Percentiles rank a stretch among this genome's conserved stretches.
Evolutionary conservation across 2,888 invertebrate species (phyloP).

Genomic region (Agriopis leucophaearia): DNA sequence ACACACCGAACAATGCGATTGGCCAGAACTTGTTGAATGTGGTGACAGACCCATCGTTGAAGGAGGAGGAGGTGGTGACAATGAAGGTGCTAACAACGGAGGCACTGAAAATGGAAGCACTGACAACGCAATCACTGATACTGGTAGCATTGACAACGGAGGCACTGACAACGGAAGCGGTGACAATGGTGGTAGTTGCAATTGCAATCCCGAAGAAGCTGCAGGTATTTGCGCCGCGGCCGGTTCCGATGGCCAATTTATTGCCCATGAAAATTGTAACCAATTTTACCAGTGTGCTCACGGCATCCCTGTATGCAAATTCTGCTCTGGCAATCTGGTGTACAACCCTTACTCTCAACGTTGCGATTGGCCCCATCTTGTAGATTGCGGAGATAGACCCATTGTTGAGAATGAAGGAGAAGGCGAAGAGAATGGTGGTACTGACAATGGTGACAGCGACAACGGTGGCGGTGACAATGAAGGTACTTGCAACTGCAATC

Average conservation of each 20-base stretch:
- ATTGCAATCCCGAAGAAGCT: conserved; percentile 51
- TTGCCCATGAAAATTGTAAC: conserved; percentile 60
- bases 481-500: conserved; percentile 37
- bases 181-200: conserved; percentile 34
- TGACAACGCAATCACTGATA: conserved; percentile 11
- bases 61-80: conserved; percentile 22
- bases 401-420: conserved; percentile 32
- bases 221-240: conserved; percentile 51
- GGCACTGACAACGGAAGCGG: conserved; percentile 15
- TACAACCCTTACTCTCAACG: conserved; percentile 52
- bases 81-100: conserved; percentile 12
- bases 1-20: conserved; percentile 52
- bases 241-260: conserved; percentile 54
- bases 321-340: conserved; percentile 52
- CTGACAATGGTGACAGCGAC: conserved; percentile 7
- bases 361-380: conserved; percentile 62
- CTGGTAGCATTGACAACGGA: conserved; percentile 9
- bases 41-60: conserved; percentile 48
- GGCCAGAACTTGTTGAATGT: conserved; percentile 55
- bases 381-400: conserved; percentile 57
- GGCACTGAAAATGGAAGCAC: conserved; percentile 24
- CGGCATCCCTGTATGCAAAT: conserved; percentile 50
- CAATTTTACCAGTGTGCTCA: conserved; percentile 57
- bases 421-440: conserved; percentile 5
- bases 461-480: conserved; percentile 19